These are phyloP conservation scores for Marasmarcha lunaedactyla DNA, from an alignment of 2,888 invertebrate species.

Conservation along the genomic window DNA sequence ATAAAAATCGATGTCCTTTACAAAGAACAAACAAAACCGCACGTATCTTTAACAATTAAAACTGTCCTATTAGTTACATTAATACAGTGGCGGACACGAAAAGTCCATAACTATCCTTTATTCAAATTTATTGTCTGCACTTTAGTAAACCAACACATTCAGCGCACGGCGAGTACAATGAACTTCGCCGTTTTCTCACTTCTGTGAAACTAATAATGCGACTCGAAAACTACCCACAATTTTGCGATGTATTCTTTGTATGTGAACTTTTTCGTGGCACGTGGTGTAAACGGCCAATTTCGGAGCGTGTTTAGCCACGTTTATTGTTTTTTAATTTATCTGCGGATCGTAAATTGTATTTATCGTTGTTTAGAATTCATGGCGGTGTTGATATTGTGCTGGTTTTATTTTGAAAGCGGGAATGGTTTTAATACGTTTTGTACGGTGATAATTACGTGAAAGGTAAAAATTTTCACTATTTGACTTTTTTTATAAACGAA, in stretches of 20 bases:
- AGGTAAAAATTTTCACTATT: too few relatives aligned
- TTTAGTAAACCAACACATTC: slow-evolving; percentile 43
- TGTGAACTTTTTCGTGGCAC: slow-evolving; percentile 24
- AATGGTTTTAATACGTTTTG: too few relatives aligned
- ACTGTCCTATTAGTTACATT: slow-evolving; percentile 33
- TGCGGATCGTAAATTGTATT: too few relatives aligned
- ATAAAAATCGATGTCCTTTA: too few relatives aligned
- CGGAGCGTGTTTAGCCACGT: slow-evolving; percentile 4
- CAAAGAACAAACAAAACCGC: too few relatives aligned
- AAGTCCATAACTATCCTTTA: slow-evolving; percentile 62
- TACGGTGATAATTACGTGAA: too few relatives aligned
- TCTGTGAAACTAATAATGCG: slow-evolving; percentile 6
- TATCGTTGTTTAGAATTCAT: slow-evolving; percentile 2
- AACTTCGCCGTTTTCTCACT: slow-evolving; percentile 33
- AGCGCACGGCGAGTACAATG: slow-evolving; percentile 28
- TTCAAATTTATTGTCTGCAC: slow-evolving; percentile 60
- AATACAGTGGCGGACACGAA: slow-evolving; percentile 44
- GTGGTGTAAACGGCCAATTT: slow-evolving; percentile 23
- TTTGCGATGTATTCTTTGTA: slow-evolving; percentile 8
- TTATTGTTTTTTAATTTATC: slow-evolving; percentile 15
- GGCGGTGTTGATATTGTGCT: slow-evolving; percentile 5
- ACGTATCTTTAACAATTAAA: slow-evolving; percentile 5
- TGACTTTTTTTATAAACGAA: too few relatives aligned
- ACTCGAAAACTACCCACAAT: slow-evolving; percentile 1
- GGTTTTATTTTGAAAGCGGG: too few relatives aligned